Evolutionary conservation across 1,140 invertebrate genomes (phyloP), one percentile per base, ranked within the genome.

Genomic region (Helicoverpa armigera): DNA sequence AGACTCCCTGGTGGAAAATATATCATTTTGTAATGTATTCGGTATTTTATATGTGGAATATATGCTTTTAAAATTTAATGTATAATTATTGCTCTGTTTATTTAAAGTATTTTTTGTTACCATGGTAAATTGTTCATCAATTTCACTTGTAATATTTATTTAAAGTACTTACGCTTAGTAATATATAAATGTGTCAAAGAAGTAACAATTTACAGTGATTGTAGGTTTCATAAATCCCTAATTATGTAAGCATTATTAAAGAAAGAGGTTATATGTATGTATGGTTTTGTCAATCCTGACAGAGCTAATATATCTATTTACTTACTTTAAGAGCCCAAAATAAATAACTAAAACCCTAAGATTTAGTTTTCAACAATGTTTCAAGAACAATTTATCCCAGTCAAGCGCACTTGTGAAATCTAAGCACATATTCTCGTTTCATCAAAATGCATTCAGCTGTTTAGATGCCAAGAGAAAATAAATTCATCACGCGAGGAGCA

Each of bases 371-470:
- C 14, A 65, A 16, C 31, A n/a, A 18, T 48, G 35, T 16, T 48
- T 50, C 43, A 29, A 53, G 4, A 53, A 50, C 18, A 53, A 70
- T 53, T 51, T 51, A 69, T 51, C 48, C 50, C 4, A 50, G 18
- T 51, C 43, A 51, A 14, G 16, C 29, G 67, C 50, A 53, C 50
- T 70, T 70, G 67, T 51, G 50, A 70, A 70, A 70, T 70, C 67
- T 31, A 29, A 53, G 67, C 67, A 70, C 67, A 70, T 50, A 50
- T 70, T 31, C 50, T 53, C 48, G 48, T 70, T 29, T 70, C 48
- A 70, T 70, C 50, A 70, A 70, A 70, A 70, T 67, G n/a, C 67
- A 70, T 70, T 31, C 67, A 70, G 50, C 67, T 70, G 63, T 67
- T 67, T 67, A 53, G 48, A 53, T 53, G 67, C 18, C 50, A 70